Evolutionary conservation across 2,888 invertebrate genomes (phyloP), one percentile per base, ranked within the genome.

Genomic region (Aphidoletes aphidimyza): DNA sequence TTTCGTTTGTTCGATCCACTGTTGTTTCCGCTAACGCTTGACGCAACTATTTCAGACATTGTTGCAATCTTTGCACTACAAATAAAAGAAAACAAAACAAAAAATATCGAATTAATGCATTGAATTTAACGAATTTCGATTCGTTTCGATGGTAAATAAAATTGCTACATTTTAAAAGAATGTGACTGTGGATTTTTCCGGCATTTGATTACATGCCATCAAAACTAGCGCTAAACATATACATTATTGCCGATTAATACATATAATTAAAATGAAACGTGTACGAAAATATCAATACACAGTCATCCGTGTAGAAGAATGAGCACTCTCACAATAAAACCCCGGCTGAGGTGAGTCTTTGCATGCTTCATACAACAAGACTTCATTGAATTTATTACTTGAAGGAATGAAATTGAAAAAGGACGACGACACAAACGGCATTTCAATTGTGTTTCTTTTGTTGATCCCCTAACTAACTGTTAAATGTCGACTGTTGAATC

Each of bases 231-330:
- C n/a, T 22, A 69, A 69, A 69, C 26, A 37, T 37, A 81, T 81
- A 81, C 81, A 37, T 37, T 81, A 81, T 81, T 81, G 36, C 81
- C 81, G 81, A 81, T 81, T 81, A 81, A 81, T 37, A 81, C n/a
- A 37, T 81, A 81, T 81, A 81, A 81, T 81, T 81, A 81, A 81
- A 81, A 37, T n/a, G 54, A 54, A 54, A 14, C 17, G 22, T 54
- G 54, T n/a, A 54, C 22, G 22, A 11, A 37, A 81, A 81, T 81
- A 81, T 81, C 81, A n/a, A 37, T 37, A 81, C 81, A 81, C 81
- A 81, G n/a, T 81, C 81, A 81, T 81, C 81, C 81, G 81, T 81
- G 39, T 22, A 81, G 22, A 17, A 54, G 17, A n/a, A n/a, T 8
- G 5, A 54, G 17, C n/a, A n/a, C n/a, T n/a, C 34, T 34, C 17